Conservation (phyloP, 2,797 vertebrate species). For the Phaenicophaeus curvirostris region DNA sequence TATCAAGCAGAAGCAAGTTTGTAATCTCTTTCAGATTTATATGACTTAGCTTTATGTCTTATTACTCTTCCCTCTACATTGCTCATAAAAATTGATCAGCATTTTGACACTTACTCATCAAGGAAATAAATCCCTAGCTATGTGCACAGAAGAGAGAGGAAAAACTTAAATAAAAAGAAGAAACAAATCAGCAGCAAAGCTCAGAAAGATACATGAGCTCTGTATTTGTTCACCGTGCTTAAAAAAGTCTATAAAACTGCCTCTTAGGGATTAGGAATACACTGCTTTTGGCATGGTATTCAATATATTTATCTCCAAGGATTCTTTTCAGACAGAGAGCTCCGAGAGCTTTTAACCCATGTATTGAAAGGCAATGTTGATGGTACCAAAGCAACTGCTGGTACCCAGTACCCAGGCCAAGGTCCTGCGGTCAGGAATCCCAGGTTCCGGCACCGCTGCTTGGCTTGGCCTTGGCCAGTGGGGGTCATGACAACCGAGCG, state of each 20-base stretch:
- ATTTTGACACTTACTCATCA: not conserved
- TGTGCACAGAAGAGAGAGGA: not conserved
- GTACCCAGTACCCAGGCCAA: rapidly evolving
- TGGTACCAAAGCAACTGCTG: not conserved
- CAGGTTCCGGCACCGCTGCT: not conserved
- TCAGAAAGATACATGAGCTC: not conserved
- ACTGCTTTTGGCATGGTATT: not conserved
- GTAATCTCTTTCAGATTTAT: not conserved
- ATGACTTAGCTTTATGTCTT: not conserved
- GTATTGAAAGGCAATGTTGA: not conserved
- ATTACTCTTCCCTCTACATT: not conserved
- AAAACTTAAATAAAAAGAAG: not conserved
- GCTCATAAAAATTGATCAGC: not conserved
- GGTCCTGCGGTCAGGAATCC: not conserved
- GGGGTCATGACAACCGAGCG: not conserved
- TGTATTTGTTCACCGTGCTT: not conserved
- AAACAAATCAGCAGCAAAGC: not conserved
- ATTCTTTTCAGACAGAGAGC: not conserved
- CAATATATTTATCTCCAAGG: not conserved
- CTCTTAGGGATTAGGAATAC: not conserved
- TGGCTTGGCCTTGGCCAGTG: not conserved
- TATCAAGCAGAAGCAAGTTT: not conserved
- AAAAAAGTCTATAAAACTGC: not conserved
- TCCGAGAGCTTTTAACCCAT: not conserved
- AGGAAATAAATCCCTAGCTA: not conserved